Evolutionary conservation across 1,140 invertebrate species (phyloP), one percentile per base, ranked within the genome.

Genomic region (Ips typographus): DNA sequence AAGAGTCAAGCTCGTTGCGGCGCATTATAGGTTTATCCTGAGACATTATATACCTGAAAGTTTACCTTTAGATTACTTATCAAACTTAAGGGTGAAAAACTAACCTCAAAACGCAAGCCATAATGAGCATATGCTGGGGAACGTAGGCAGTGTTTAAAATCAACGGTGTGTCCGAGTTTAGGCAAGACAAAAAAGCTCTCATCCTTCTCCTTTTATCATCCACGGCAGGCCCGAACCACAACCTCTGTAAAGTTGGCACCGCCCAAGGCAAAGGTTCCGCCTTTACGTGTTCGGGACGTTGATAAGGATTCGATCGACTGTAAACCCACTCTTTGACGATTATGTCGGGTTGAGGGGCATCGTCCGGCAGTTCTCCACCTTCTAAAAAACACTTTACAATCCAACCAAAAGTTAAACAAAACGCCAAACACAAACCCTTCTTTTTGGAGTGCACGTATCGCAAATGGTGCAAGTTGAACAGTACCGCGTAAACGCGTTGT

Each of bases 141-240:
- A 96, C 93, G 80, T 93, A 93, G 6, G 89, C 86, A n/a, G 91
- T 90, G 81, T 95, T 94, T 43, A 94, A 80, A 87, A 96, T 94
- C 4, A 94, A 82, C 44, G 91, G 89, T 22, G 89, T 90, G 76
- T 95, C 94, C n/a, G 92, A 94, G 57, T 89, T 87, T 88, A 96
- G 90, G 77, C 93, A 94, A 3, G 92, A 93, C 39, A 96, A 84
- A 77, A 95, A 94, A 43, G 93, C 94, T 55, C 92, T 80, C 72
- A 96, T 85, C 57, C 94, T 84, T 37, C 93, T 86, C 52, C 92
- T 88, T 78, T 94, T 95, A 78, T 95, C 93, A 75, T 96, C 94
- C 72, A 91, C 87, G 42, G 87, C 89, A 73, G 88, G 90, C 73
- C 93, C 94, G 82, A 96, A 94, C 94, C 94, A 96, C 71, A 96